Percentiles rank a stretch among this genome's conserved stretches.
Conservation (phyloP, 2,113 vertebrate species). For the Gracilinanus agilis region DNA sequence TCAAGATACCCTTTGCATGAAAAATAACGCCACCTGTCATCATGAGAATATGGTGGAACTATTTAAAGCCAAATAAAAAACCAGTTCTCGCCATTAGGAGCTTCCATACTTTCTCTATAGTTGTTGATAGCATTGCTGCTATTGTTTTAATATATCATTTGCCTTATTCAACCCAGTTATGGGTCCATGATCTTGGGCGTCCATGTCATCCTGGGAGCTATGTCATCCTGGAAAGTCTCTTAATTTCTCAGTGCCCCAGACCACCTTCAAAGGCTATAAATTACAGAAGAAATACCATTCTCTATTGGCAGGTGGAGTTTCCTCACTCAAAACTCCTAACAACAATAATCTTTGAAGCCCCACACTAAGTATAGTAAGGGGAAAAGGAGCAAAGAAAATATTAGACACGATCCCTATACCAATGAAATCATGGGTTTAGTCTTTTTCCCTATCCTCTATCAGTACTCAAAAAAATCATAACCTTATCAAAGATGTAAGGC, state of each 20-base stretch:
- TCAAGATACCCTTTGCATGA: neutral
- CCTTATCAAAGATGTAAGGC: neutral
- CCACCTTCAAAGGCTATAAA: neutral
- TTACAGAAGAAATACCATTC: neutral
- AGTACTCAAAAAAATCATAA: neutral
- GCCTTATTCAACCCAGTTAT: neutral
- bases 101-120: neutral
- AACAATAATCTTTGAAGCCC: neutral
- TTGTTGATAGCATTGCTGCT: neutral
- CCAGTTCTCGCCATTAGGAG: neutral
- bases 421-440: neutral
- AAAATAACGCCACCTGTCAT: neutral
- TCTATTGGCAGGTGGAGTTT: neutral
- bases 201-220: neutral
- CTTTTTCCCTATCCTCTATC: neutral
- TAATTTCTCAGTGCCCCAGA: neutral
- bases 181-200: neutral
- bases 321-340: neutral
- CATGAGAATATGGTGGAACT: conserved; percentile 19
- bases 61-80: conserved; percentile 25
- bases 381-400: neutral
- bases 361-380: neutral
- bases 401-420: neutral
- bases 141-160: neutral
- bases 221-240: neutral